These are phyloP conservation scores for Aleiodes testaceus DNA, from an alignment of 2,888 invertebrate species.

Conservation along the genomic window DNA sequence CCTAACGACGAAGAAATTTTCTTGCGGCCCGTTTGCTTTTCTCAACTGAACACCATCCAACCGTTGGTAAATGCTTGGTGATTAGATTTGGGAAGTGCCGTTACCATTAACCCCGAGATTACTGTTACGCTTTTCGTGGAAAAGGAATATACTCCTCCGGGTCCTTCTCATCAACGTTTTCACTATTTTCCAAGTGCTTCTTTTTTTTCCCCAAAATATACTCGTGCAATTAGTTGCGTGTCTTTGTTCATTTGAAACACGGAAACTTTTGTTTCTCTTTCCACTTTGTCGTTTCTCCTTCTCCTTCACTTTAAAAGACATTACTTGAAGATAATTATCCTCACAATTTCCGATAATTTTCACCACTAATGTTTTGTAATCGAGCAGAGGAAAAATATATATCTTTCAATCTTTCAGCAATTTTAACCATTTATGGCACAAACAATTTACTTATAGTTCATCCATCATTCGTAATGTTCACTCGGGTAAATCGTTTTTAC, in stretches of 20 bases:
- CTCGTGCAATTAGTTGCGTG: slow-evolving; percentile 20
- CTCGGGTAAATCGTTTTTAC: too few species aligned
- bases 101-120: slow-evolving; percentile 33
- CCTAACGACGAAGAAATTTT: slow-evolving; percentile 35
- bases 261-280: not conserved
- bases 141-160: slow-evolving; percentile 15
- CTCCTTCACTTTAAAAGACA: slow-evolving; percentile 22
- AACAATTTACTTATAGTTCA: slow-evolving; percentile 1
- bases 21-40: slow-evolving; percentile 30
- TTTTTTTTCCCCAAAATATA: slow-evolving; percentile 7
- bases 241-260: not conserved
- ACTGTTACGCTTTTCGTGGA: slow-evolving; percentile 20
- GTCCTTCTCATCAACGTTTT: slow-evolving; percentile 17
- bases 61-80: slow-evolving; percentile 30
- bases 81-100: slow-evolving; percentile 36
- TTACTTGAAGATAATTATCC: slow-evolving; percentile 15
- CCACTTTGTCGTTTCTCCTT: not conserved
- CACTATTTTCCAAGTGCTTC: not conserved
- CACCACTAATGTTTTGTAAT: slow-evolving; percentile 22
- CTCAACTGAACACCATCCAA: slow-evolving; percentile 8
- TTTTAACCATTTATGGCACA: not conserved
- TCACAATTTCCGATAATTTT: slow-evolving; percentile 15
- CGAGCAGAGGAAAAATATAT: not conserved
- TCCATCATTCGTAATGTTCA: slow-evolving; percentile 1
- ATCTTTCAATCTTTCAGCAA: not conserved